phyloP scores from a whole-genome alignment of 2,888 invertebrate species.

The Anorthoa munda region DNA sequence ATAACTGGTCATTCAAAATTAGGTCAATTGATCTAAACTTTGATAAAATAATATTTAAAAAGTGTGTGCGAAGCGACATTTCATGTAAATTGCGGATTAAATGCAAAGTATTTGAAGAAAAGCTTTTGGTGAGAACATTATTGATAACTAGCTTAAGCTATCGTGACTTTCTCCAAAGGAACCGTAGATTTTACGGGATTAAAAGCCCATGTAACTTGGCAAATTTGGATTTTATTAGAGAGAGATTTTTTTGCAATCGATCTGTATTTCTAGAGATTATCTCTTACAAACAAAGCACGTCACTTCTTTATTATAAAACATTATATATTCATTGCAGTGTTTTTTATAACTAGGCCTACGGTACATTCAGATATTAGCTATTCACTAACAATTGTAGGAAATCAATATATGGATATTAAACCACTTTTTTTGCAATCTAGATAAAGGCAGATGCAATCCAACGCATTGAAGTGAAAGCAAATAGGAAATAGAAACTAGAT shows the following conservation, averaged over 20 bases:
- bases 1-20: background rate
- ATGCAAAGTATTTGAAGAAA: background rate
- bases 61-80: background rate
- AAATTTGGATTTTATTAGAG: too few relatives aligned
- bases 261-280: background rate
- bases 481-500: constrained; percentile 51
- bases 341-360: background rate
- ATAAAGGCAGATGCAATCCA: constrained; percentile 11
- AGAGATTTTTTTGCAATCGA: background rate
- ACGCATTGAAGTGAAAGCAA: constrained; percentile 37
- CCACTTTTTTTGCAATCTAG: constrained; percentile 12
- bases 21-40: background rate
- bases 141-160: background rate
- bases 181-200: background rate
- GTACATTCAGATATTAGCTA: background rate
- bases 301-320: background rate
- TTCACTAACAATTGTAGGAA: constrained; percentile 9
- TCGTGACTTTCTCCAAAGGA: background rate
- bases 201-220: background rate
- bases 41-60: background rate
- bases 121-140: background rate
- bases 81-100: too few relatives aligned
- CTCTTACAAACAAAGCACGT: background rate
- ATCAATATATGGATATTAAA: constrained; percentile 38
- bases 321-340: background rate